Base-by-base conservation (phyloP, 2,888 invertebrate species). In the Eucera pruinosa region DNA sequence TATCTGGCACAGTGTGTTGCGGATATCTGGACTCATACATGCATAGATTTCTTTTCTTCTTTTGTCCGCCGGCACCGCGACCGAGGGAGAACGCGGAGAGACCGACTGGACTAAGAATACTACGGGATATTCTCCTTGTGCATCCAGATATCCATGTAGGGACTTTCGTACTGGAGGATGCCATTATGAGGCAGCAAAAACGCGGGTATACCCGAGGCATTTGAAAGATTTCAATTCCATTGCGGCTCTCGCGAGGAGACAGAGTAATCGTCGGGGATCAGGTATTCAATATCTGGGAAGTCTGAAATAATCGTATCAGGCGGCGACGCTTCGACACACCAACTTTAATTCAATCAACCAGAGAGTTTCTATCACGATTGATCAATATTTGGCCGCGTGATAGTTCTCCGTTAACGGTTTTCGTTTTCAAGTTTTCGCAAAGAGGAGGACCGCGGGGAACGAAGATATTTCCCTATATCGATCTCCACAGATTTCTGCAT, bases 211-310 rank as follows among this genome's bases (percentile, higher is more conserved):
- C 20, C 50, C 61, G 47, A 55, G 67, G 62, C 61, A 62, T 71
- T 76, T 50, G 76, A 62, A 58, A 64, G 76, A 79, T 76, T 79
- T 58, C 76, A 79, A 79, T 82, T 82, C 47, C 70, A 27, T 23
- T 9, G 50, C 13, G 48, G 30, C 25, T 67, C 23, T 18, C 64
- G 25, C 20, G 15, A 39, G 15, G 23, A 61, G 77, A 70, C 45
- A 48, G 64, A 48, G 70, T 79, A 81, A 82, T 82, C 82, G 72
- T 66, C 50, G 61, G 41, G 48, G 72, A 67, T 62, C 57, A 62
- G 47, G 41, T 64, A 68, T 65, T 68, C 68, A 27, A 79, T 70
- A 65, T 55, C 69, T 27, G 7, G 2, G 30, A 48, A 9, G 50
- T 23, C 52, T 30, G 45, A 48, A 64, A 62, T 39, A 60, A 71